Evolutionary conservation across 2,113 vertebrate species (phyloP).

Genomic region (human): DNA sequence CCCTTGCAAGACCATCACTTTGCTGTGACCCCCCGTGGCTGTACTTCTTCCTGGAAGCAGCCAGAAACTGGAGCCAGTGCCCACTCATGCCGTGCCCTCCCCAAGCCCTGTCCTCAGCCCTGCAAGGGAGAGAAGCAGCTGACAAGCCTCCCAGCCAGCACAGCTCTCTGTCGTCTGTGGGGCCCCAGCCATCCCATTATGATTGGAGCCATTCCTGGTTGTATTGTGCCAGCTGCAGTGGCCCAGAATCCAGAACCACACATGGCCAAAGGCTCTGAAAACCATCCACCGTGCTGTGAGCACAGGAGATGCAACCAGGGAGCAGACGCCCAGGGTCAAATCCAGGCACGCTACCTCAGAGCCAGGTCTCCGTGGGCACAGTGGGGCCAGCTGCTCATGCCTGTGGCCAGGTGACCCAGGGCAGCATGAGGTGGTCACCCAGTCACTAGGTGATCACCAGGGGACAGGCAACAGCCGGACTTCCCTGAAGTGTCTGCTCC

Average conservation of each 20-base stretch:
- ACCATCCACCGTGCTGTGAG: neutral
- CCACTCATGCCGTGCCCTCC: neutral
- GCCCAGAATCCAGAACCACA: neutral
- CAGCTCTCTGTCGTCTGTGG: neutral
- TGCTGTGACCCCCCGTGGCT: neutral
- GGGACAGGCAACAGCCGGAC: neutral
- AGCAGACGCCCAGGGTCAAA: neutral
- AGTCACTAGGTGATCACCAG: neutral
- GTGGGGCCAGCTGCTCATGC: neutral
- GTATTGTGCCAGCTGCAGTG: neutral
- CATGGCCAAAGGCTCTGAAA: neutral
- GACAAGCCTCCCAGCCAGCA: neutral
- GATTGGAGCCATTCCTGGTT: neutral
- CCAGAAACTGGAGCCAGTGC: neutral
- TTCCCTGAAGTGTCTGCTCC: neutral
- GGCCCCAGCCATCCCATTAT: rapidly evolving
- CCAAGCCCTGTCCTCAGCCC: neutral
- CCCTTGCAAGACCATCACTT: neutral
- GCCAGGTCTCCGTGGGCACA: neutral
- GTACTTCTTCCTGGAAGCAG: neutral
- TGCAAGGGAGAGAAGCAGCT: neutral
- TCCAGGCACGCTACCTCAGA: neutral
- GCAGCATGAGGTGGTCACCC: neutral
- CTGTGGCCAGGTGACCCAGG: neutral
- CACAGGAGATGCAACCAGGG: neutral